phyloP scores from a whole-genome alignment of 1,140 invertebrate species.

The Macrobrachium nipponense region DNA sequence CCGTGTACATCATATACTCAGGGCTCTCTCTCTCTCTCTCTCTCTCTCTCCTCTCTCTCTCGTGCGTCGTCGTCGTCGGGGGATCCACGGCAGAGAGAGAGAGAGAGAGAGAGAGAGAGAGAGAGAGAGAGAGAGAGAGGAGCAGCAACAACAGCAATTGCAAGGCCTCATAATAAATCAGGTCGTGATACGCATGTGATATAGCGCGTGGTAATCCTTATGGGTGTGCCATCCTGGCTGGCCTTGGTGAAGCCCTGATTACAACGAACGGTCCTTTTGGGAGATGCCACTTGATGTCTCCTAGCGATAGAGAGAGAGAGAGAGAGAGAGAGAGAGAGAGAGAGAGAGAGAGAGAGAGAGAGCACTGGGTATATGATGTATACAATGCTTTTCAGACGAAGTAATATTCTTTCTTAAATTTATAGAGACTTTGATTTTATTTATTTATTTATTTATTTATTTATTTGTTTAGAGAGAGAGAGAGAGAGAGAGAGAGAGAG shows the following conservation, averaged over 20 bases:
- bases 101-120: not conserved
- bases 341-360: not conserved
- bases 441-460: no score
- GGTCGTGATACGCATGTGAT: conserved; percentile 27
- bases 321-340: not conserved
- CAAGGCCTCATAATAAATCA: conserved; percentile 46
- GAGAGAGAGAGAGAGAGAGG: not conserved
- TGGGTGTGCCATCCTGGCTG: conserved; percentile 8
- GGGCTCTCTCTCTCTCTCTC: no score
- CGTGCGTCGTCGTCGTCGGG: no score
- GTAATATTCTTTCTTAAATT: no score
- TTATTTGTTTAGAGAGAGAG: no score
- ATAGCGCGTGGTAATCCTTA: conserved; percentile 20
- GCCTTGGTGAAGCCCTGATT: conserved; percentile 46
- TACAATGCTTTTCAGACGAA: no score
- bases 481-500: no score
- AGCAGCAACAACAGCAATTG: conserved; percentile 31
- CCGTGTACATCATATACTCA: no score
- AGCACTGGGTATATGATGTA: not conserved
- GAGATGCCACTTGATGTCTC: conserved; percentile 38
- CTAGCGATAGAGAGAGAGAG: conserved; percentile 1
- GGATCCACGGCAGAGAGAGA: not conserved
- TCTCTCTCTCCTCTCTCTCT: no score
- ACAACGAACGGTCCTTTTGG: conserved; percentile 34
- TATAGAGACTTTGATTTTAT: no score